Conservation (phyloP, 2,888 invertebrate genomes). For the Phrixothrix hirtus region DNA sequence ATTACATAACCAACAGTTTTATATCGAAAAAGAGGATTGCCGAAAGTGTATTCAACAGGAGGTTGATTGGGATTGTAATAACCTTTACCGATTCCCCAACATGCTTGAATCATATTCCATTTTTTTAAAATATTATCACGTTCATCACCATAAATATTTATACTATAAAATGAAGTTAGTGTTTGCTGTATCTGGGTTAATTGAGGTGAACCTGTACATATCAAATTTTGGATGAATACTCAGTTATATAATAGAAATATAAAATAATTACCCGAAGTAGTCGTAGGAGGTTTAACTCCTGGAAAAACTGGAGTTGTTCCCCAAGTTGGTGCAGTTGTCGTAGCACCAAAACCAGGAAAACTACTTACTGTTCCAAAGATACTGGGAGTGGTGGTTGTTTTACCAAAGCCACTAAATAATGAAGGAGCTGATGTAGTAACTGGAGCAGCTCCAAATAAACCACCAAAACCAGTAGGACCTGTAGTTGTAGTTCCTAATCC, state of each 20-base stretch:
- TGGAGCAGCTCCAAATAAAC: constrained; percentile 49
- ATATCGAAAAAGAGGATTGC: constrained; percentile 91
- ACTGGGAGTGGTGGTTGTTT: constrained; percentile 35
- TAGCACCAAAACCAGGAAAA: constrained; percentile 45
- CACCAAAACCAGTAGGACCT: constrained; percentile 44
- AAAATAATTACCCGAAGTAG: too few relatives aligned
- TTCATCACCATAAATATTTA: constrained; percentile 89
- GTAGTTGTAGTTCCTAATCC: constrained; percentile 44
- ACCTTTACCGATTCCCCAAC: constrained; percentile 84
- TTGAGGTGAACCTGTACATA: constrained; percentile 34
- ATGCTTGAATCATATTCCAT: constrained; percentile 93
- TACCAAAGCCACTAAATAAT: constrained; percentile 57
- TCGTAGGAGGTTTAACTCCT: constrained; percentile 9
- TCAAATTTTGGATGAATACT: too few relatives aligned
- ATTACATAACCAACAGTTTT: constrained; percentile 94
- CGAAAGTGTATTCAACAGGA: constrained; percentile 81
- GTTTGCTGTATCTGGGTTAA: constrained; percentile 50
- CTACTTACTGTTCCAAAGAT: constrained; percentile 47
- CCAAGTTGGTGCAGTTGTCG: constrained; percentile 40
- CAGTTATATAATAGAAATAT: too few relatives aligned
- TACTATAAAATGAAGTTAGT: constrained; percentile 57
- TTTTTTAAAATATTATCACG: constrained; percentile 89
- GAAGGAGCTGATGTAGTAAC: constrained; percentile 42
- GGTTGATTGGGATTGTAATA: constrained; percentile 78
- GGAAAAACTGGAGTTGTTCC: constrained; percentile 43